Evolutionary conservation across 1,140 invertebrate genomes (phyloP), one percentile per base, ranked within the genome.

Genomic region (Anadara kagoshimensis): DNA sequence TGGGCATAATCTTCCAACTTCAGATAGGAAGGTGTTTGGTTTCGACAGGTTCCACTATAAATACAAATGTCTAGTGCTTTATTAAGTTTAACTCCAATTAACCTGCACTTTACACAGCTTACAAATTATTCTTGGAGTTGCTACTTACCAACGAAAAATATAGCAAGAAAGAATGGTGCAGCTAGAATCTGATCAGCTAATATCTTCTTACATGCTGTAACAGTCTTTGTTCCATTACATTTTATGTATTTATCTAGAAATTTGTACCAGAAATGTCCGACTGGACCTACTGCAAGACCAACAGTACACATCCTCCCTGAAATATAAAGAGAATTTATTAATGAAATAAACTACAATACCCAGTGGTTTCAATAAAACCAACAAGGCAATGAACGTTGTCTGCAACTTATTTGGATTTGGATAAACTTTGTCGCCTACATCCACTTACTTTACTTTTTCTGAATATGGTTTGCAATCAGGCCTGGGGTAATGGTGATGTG

Each of bases 131-230:
- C 91, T 24, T 91, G 82, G 76, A 92, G 91, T 75, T 94, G 92
- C 85, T 94, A 92, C 56, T 67, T 95, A 87, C 64, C 95, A 94
- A 45, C 93, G 82, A 98, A 96, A 84, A 97, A 97, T 4, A 92
- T 92, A 12, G 92, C 87, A 67, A 97, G 95, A 83, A 93, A 94
- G 16, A 97, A 85, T 1, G 96, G 96, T 16, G 95, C 97, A 85
- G 95, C 95, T 75, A 98, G 89, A 45, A 96, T 78, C 89, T 98
- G 96, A 90, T 98, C 97, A 24, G 96, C 86, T 12, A 96, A 49
- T 44, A 98, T 93, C 90, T 98, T 98, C 86, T 95, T 96, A 5
- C 93, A 72, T 14, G 97, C 94, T 78, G 93, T 92, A 36, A 64
- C 62, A 26, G 51, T 64, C 54, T 89, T 89, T 44, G 94, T 84